Conservation (phyloP, 1,140 invertebrate genomes). For the Sinonovacula constricta region DNA sequence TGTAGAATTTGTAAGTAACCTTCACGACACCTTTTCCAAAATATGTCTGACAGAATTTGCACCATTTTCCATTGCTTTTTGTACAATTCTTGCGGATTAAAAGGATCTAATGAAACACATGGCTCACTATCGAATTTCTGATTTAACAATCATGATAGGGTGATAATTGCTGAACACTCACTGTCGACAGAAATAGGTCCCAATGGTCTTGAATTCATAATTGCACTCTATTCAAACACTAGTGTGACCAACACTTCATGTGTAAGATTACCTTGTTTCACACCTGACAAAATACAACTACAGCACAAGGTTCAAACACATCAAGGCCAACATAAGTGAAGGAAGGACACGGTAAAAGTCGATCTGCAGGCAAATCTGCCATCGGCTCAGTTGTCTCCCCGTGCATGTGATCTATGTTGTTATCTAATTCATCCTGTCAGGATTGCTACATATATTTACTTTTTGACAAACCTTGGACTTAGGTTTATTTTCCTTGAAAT, state of each 20-base stretch:
- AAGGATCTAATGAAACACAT: neutral
- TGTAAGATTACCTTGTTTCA: no score
- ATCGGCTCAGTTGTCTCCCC: no score
- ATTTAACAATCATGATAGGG: conserved; percentile 11
- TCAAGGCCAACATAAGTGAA: no score
- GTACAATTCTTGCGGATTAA: conserved; percentile 2
- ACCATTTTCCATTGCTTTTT: conserved; percentile 23
- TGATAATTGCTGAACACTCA: neutral
- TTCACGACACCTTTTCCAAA: no score
- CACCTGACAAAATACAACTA: conserved; percentile 40
- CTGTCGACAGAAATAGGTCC: conserved; percentile 48
- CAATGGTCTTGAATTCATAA: conserved; percentile 54
- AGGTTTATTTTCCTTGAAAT: no score
- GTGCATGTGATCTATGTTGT: no score
- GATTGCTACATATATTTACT: no score
- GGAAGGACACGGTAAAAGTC: conserved; percentile 9
- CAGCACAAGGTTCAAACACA: conserved; percentile 53
- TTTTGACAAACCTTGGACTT: no score
- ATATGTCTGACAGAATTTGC: no score
- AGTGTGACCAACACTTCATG: no score
- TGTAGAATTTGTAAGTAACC: no score
- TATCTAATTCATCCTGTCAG: no score
- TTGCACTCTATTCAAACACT: conserved; percentile 49
- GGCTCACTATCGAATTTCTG: neutral
- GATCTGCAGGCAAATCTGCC: conserved; percentile 17